phyloP scores from a whole-genome alignment of 2,797 vertebrate species.

The Cirrhinus mrigala region DNA sequence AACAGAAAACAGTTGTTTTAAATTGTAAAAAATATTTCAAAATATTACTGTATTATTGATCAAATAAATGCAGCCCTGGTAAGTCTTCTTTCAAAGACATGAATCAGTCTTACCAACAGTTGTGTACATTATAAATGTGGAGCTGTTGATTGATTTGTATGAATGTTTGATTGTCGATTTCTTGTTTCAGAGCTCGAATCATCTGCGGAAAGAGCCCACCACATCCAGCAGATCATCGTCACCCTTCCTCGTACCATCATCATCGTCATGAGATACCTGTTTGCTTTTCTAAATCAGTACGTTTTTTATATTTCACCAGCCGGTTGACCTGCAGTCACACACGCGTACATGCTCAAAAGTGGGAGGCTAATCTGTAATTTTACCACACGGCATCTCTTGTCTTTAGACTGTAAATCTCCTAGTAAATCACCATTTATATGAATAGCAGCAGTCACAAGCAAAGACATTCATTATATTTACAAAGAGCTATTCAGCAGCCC shows the following conservation, averaged over 20 bases:
- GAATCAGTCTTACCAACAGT: neutral
- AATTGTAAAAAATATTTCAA: neutral
- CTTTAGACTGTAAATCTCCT: conserved; percentile 35
- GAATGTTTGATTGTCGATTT: neutral
- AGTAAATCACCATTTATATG: conserved; percentile 53
- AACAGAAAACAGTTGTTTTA: neutral
- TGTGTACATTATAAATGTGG: neutral
- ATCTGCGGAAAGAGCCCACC: conserved; percentile 89
- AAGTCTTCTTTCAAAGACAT: neutral
- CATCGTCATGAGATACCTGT: conserved; percentile 98
- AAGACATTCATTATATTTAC: conserved; percentile 56
- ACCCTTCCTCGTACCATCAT: conserved; percentile 91
- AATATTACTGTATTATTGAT: neutral
- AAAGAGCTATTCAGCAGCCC: conserved; percentile 56
- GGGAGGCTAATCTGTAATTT: conserved; percentile 5
- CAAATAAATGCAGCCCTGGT: neutral
- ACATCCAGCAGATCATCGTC: conserved; percentile 92
- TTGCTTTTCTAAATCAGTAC: conserved; percentile 98
- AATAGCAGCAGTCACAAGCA: conserved; percentile 50
- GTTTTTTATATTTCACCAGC: conserved; percentile 68
- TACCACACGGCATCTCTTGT: neutral
- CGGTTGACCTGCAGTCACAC: neutral
- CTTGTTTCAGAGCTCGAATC: conserved; percentile 89
- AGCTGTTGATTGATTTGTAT: neutral
- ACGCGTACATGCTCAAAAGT: neutral